These are phyloP conservation scores for Zosterops borbonicus DNA, from an alignment of 2,113 vertebrate species.

Conservation along the genomic window DNA sequence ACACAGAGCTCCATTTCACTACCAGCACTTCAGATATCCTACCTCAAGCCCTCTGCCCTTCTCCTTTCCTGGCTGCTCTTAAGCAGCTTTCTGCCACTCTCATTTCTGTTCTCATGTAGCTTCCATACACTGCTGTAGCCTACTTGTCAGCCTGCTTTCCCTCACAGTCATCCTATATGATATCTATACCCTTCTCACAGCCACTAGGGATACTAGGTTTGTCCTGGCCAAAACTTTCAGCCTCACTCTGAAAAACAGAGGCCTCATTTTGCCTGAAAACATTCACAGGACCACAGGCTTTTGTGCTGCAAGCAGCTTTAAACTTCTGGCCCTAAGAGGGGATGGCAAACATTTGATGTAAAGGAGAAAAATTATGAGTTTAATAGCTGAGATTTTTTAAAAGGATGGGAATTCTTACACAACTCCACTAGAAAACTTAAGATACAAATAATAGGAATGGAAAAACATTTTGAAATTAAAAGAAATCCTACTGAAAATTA, in stretches of 20 bases:
- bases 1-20: background rate
- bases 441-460: background rate
- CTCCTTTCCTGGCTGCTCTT: background rate
- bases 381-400: background rate
- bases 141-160: background rate
- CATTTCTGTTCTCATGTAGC: background rate
- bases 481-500: background rate
- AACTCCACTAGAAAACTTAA: background rate
- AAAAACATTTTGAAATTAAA: slow-evolving; percentile 19
- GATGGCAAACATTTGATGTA: background rate
- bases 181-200: background rate
- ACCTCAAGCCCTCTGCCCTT: background rate
- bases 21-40: background rate
- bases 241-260: background rate
- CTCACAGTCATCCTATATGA: background rate
- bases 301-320: background rate
- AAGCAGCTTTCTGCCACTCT: background rate
- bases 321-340: background rate
- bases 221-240: background rate
- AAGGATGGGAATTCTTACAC: background rate
- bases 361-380: background rate
- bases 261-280: background rate
- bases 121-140: background rate
- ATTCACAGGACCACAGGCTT: background rate
- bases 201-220: background rate